These are phyloP conservation scores for Erythrolamprus reginae DNA, from an alignment of 2,113 vertebrate species.

Conservation along the genomic window DNA sequence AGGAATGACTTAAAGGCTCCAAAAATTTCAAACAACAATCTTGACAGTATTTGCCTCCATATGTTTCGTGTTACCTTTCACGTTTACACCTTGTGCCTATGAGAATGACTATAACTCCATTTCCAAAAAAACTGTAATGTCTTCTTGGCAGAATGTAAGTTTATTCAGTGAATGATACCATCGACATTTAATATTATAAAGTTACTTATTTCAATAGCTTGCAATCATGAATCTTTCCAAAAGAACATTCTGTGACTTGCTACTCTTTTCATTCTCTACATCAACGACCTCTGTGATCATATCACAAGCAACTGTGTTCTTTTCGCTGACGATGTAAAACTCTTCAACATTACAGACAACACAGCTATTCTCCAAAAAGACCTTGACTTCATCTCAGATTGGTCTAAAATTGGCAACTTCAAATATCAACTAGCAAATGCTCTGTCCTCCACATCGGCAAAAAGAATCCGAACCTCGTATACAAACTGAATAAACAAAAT, in stretches of 20 bases:
- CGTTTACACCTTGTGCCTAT: background rate
- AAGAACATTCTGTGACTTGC: background rate
- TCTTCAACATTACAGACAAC: too few relatives aligned
- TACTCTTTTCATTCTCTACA: too few relatives aligned
- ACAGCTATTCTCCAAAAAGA: too few relatives aligned
- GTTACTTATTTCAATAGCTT: background rate
- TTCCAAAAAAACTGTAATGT: background rate
- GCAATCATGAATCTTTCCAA: background rate
- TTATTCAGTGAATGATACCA: background rate
- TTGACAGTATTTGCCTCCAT: background rate
- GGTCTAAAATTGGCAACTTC: too few relatives aligned
- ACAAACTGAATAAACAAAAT: too few relatives aligned
- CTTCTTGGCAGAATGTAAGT: background rate
- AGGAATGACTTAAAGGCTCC: background rate
- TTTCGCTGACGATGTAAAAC: too few relatives aligned
- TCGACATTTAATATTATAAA: background rate
- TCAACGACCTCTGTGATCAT: too few relatives aligned
- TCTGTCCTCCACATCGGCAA: too few relatives aligned
- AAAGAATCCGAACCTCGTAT: too few relatives aligned
- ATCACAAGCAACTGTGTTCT: too few relatives aligned
- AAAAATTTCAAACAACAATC: background rate
- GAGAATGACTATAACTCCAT: background rate
- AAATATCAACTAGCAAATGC: too few relatives aligned
- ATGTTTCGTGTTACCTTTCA: background rate
- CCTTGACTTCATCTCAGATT: too few relatives aligned